These are phyloP conservation scores for Spondyliosoma cantharus DNA, from an alignment of 2,797 vertebrate species.

Conservation along the genomic window DNA sequence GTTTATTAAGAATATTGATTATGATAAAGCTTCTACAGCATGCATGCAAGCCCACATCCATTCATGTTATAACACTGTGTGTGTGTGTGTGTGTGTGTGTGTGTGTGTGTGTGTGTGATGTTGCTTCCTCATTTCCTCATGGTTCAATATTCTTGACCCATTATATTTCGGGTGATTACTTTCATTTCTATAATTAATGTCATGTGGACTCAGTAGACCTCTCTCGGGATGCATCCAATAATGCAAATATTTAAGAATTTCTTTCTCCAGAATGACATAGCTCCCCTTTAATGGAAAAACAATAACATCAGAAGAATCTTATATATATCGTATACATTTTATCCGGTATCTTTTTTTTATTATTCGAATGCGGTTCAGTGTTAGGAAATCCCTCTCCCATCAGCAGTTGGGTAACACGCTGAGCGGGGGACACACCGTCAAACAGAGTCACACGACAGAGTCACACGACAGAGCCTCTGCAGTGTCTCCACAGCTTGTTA, in stretches of 20 bases:
- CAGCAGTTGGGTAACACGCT: slow-evolving; percentile 7
- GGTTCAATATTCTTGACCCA: slow-evolving; percentile 20
- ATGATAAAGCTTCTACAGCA: too few species aligned
- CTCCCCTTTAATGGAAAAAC: too few species aligned
- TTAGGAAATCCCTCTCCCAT: slow-evolving; percentile 34
- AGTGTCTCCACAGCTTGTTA: slow-evolving; percentile 44
- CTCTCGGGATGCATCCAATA: background rate
- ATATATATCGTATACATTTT: too few species aligned
- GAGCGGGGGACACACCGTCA: slow-evolving; percentile 22
- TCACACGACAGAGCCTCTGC: background rate
- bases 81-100: too few species aligned
- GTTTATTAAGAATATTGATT: too few species aligned
- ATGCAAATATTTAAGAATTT: too few species aligned
- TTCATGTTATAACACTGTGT: too few species aligned
- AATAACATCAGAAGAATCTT: too few species aligned
- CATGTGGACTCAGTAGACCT: slow-evolving; percentile 13
- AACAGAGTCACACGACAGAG: slow-evolving; percentile 34
- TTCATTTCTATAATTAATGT: slow-evolving; percentile 54
- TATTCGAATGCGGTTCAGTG: background rate
- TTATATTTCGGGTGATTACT: slow-evolving; percentile 22
- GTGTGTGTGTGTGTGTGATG: background rate
- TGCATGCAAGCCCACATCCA: too few species aligned
- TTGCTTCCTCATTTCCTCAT: slow-evolving; percentile 21
- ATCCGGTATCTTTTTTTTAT: too few species aligned
- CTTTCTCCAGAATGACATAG: too few species aligned